phyloP scores from a whole-genome alignment of 23 tunicate species.

The Styela clava region DNA sequence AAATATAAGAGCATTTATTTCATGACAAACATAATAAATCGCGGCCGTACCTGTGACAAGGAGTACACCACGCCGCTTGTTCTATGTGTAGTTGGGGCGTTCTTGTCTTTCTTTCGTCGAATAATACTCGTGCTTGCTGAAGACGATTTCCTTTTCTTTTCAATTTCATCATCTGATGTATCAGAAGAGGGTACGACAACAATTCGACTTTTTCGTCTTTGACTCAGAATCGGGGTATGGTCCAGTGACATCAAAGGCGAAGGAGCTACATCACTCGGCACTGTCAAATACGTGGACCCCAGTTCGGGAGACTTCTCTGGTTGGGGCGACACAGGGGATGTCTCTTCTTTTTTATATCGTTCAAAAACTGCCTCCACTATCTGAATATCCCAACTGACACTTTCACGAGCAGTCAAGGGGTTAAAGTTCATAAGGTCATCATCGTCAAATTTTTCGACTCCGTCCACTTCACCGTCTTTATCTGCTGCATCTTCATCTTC shows the following conservation, averaged over 20 bases:
- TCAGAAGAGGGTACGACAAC: conserved; percentile 16
- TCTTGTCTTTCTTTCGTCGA: conserved; percentile 6
- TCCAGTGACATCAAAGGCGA: conserved; percentile 16
- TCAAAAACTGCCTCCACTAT: conserved; percentile 76
- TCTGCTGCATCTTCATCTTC: conserved; percentile 8
- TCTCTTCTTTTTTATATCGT: conserved; percentile 45
- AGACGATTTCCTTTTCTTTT: background rate
- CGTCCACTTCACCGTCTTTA: background rate
- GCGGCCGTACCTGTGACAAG: conserved; percentile 26
- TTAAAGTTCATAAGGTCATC: conserved; percentile 59
- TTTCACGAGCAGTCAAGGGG: conserved; percentile 45
- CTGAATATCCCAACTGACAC: conserved; percentile 87
- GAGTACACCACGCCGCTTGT: conserved; percentile 27
- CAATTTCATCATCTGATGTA: conserved; percentile 11
- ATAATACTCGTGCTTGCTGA: background rate
- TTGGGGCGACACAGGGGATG: conserved; percentile 13
- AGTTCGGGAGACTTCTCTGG: background rate
- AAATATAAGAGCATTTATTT: too few relatives aligned
- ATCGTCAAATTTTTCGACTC: conserved; percentile 28
- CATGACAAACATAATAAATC: too few relatives aligned
- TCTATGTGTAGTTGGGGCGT: background rate
- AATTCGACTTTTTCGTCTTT: conserved; percentile 16
- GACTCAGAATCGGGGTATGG: conserved; percentile 19
- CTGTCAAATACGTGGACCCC: conserved; percentile 9
- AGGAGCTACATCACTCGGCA: conserved; percentile 21